These are phyloP conservation scores for Venustoraphidia nigricollis DNA, from an alignment of 2,888 invertebrate species.

Conservation along the genomic window DNA sequence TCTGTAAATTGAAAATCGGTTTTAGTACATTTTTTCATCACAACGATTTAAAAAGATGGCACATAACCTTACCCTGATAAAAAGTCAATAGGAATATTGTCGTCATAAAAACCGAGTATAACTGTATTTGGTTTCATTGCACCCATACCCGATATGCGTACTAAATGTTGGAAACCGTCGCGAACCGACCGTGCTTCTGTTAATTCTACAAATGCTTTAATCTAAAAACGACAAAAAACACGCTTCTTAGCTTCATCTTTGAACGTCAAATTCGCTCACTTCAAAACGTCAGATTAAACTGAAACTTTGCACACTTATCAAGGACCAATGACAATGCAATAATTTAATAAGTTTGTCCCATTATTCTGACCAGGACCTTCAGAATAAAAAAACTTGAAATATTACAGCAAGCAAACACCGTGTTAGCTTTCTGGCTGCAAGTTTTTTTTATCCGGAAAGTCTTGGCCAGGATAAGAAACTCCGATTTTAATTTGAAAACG, in stretches of 20 bases:
- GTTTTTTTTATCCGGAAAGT: no score
- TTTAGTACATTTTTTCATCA: neutral
- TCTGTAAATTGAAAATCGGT: conserved; percentile 22
- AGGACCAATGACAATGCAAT: no score
- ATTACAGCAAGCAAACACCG: no score
- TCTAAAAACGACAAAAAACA: conserved; percentile 23
- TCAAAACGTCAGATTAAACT: no score
- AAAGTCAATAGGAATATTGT: conserved; percentile 58
- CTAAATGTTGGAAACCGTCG: conserved; percentile 83
- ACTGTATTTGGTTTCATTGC: conserved; percentile 99
- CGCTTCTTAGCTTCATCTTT: no score
- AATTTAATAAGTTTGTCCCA: no score
- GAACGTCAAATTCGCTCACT: no score
- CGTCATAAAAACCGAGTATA: conserved; percentile 84
- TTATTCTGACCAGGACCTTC: no score
- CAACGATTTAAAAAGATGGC: neutral
- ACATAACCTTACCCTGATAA: conserved; percentile 43
- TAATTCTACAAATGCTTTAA: conserved; percentile 91
- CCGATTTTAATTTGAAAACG: neutral
- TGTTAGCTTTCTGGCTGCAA: no score
- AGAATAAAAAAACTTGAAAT: no score
- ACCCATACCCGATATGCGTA: conserved; percentile 84
- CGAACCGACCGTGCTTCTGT: conserved; percentile 75
- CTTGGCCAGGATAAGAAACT: no score
- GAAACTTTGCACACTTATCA: no score